phyloP scores from a whole-genome alignment of 2,113 vertebrate genomes.

The Melierax canorus region DNA sequence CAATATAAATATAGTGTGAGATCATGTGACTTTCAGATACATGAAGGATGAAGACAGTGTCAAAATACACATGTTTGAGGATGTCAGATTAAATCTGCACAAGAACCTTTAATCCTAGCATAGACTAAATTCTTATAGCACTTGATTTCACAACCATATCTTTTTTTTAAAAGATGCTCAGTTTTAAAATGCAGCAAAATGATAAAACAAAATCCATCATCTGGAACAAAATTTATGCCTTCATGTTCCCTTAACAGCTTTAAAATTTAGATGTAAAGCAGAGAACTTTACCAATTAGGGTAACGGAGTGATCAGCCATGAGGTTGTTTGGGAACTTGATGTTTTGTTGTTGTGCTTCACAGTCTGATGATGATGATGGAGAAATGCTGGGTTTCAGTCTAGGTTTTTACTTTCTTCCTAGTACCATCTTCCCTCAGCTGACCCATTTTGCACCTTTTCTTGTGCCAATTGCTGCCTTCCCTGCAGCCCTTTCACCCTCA shows the following conservation, averaged over 20 bases:
- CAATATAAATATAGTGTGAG: neutral
- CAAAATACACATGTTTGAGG: neutral
- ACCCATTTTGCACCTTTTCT: neutral
- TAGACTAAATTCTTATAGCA: neutral
- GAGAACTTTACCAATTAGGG: neutral
- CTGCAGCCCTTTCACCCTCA: neutral
- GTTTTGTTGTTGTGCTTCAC: neutral
- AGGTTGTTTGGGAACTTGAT: neutral
- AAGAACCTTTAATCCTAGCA: neutral
- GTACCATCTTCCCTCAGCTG: neutral
- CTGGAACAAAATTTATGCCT: neutral
- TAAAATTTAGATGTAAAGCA: neutral
- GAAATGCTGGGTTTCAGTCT: neutral
- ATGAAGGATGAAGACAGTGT: neutral
- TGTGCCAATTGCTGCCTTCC: neutral
- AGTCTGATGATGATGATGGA: neutral
- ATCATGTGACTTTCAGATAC: neutral
- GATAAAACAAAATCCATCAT: neutral
- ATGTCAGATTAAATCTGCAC: neutral
- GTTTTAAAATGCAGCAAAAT: neutral
- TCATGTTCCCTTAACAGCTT: neutral
- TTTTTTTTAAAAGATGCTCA: neutral
- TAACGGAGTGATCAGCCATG: neutral
- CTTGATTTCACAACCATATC: neutral
- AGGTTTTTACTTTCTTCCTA: neutral